Evolutionary conservation across 2,888 invertebrate genomes (phyloP), one percentile per base, ranked within the genome.

Genomic region (Brachycybe producta): DNA sequence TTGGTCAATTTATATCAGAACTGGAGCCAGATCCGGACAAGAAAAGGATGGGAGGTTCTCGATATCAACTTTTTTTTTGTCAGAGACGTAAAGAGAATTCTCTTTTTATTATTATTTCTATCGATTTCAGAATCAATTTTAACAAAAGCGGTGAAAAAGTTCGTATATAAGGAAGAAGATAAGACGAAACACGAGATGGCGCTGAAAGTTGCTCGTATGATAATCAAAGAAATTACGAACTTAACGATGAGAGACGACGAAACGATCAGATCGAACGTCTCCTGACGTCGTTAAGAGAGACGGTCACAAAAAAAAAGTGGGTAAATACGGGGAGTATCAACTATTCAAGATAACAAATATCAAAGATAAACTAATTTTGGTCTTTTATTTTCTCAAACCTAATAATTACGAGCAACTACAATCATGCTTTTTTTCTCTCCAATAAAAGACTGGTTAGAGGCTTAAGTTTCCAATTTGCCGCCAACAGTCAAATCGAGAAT

Each of bases 121-220:
- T 23, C n/a, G 40, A 41, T 60, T 61, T 41, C 55, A 68, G 73
- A 71, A 62, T 73, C 72, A 36, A 67, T 70, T 52, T 62, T 74
- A 52, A 66, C 72, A 13, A 69, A 72, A 62, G 84, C 83, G 61
- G 79, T 88, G 54, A 81, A 78, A 61, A 80, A 79, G 64, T 76
- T 88, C 64, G 84, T 87, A 53, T 82, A 83, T 70, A 75, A 80
- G 59, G 84, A 82, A 48, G 83, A 86, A 63, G 82, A 87, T 60
- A 84, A 84, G 65, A 62, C 63, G 27, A 62, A 92, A 69, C 92
- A 95, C 69, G 92, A 94, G 67, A 82, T 94, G 75, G 95, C 95
- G 4, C 87, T 92, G 84, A 86, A 91, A 72, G 85, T 94, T 56
- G 94, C 95, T 24, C 87, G 90, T 69, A 91, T 91, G 85, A 95